phyloP scores from a whole-genome alignment of 2,888 invertebrate genomes.

The Acanthosoma haemorrhoidale region DNA sequence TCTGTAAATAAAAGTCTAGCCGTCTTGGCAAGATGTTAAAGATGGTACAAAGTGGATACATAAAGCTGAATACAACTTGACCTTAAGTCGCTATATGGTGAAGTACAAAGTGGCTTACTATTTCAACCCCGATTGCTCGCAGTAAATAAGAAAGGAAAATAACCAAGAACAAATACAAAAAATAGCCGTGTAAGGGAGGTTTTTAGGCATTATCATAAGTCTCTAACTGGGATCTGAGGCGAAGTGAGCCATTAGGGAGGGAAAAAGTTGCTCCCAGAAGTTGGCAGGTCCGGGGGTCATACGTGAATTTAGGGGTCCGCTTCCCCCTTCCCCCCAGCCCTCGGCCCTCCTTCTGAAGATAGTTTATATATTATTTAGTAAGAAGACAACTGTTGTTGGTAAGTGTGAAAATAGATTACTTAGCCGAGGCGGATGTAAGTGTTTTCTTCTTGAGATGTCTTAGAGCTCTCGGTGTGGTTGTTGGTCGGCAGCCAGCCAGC shows the following conservation, averaged over 20 bases:
- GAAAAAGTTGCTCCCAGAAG: too few species aligned
- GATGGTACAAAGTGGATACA: too few species aligned
- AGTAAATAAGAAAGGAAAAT: neutral
- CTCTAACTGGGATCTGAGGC: neutral
- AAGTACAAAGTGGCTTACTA: neutral
- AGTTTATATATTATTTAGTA: slow-evolving; percentile 1
- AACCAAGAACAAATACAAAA: too few species aligned
- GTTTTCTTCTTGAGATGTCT: neutral
- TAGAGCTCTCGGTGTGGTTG: too few species aligned
- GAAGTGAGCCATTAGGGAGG: neutral
- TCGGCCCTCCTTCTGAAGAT: too few species aligned
- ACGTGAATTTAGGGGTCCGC: too few species aligned
- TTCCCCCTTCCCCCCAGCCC: too few species aligned
- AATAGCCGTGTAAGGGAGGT: neutral
- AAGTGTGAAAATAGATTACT: slow-evolving; percentile 7
- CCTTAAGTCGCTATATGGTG: too few species aligned
- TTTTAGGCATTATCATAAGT: neutral
- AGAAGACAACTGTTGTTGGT: slow-evolving; percentile 4
- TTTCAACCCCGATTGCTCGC: neutral
- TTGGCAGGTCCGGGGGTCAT: too few species aligned
- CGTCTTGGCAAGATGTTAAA: too few species aligned
- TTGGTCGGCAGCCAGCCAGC: neutral
- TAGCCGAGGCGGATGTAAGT: neutral
- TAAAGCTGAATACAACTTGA: too few species aligned
- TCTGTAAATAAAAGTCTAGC: too few species aligned